Percentiles rank a stretch among this genome's conserved stretches.
Conservation (phyloP, 2,113 vertebrate species). For the Campylorhamphus procurvoides region DNA sequence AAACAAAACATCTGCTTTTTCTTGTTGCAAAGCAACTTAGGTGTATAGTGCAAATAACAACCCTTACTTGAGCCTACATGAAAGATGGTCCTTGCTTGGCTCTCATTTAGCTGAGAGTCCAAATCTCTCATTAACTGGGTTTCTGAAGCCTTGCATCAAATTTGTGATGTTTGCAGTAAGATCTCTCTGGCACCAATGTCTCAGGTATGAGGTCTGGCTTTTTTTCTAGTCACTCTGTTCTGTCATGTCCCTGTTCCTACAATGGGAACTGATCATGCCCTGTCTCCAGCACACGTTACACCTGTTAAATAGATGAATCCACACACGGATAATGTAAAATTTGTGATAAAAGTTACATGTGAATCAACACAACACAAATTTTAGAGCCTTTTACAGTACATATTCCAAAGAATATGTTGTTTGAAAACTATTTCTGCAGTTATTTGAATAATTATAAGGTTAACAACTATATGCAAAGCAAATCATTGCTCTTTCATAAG, state of each 20-base stretch:
- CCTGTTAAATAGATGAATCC: neutral
- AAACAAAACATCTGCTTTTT: neutral
- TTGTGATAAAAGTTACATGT: neutral
- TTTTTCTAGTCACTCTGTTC: neutral
- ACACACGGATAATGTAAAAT: neutral
- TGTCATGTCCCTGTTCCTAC: neutral
- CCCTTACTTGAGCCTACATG: neutral
- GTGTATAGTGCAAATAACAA: neutral
- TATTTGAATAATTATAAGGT: neutral
- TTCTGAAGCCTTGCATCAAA: neutral
- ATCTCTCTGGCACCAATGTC: neutral
- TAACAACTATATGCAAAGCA: neutral
- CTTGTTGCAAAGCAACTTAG: neutral
- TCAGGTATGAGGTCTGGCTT: neutral
- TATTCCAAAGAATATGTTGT: neutral
- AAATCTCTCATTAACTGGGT: neutral
- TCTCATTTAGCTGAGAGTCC: neutral
- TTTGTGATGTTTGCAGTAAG: neutral
- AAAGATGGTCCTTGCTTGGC: neutral
- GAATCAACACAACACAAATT: neutral
- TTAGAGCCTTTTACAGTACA: neutral
- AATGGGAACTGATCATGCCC: neutral
- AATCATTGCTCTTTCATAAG: neutral
- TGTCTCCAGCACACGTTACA: neutral
- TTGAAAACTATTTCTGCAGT: neutral